A percentile compares a stretch with the other conserved stretches of the same genome.
Evolutionary conservation across 2,888 invertebrate species (phyloP).

Genomic region (Shargacucullia verbasci): DNA sequence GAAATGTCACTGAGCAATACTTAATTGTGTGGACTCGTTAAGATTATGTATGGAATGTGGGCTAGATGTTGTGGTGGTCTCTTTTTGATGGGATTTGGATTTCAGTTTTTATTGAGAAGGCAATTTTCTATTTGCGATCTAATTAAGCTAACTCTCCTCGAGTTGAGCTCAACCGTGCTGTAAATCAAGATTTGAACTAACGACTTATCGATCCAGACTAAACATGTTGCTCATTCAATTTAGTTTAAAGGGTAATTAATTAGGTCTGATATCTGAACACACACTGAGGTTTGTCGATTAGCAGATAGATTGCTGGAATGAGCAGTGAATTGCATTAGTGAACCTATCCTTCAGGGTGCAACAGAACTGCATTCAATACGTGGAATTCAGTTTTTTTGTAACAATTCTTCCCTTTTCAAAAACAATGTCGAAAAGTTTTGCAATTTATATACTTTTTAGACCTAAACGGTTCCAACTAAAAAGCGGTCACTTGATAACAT

Average conservation of each 20-base stretch:
- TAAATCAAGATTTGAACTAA: slow-evolving; percentile 16
- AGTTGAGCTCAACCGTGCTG: slow-evolving; percentile 2
- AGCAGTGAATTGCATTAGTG: too few species aligned
- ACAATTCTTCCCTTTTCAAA: too few species aligned
- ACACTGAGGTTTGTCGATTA: too few species aligned
- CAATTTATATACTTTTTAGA: too few species aligned
- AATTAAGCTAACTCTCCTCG: slow-evolving; percentile 25
- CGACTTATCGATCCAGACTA: neutral
- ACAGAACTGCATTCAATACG: too few species aligned
- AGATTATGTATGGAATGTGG: slow-evolving; percentile 18
- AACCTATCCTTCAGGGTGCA: too few species aligned
- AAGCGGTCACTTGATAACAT: too few species aligned
- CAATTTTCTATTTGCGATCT: slow-evolving; percentile 9
- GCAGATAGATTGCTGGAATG: too few species aligned
- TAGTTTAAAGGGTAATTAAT: slow-evolving; percentile 8
- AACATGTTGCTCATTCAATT: slow-evolving; percentile 16
- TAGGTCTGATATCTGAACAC: too few species aligned
- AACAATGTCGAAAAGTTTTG: too few species aligned
- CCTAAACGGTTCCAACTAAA: too few species aligned
- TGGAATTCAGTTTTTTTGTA: too few species aligned
- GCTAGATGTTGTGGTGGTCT: neutral
- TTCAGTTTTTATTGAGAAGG: neutral
- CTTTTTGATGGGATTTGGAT: neutral
- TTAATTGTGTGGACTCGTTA: slow-evolving; percentile 38
- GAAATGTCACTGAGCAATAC: slow-evolving; percentile 54